A percentile compares a stretch with the other conserved stretches of the same genome.
These are phyloP conservation scores for Callipepla californica DNA, from an alignment of 2,113 vertebrate species.

Conservation along the genomic window DNA sequence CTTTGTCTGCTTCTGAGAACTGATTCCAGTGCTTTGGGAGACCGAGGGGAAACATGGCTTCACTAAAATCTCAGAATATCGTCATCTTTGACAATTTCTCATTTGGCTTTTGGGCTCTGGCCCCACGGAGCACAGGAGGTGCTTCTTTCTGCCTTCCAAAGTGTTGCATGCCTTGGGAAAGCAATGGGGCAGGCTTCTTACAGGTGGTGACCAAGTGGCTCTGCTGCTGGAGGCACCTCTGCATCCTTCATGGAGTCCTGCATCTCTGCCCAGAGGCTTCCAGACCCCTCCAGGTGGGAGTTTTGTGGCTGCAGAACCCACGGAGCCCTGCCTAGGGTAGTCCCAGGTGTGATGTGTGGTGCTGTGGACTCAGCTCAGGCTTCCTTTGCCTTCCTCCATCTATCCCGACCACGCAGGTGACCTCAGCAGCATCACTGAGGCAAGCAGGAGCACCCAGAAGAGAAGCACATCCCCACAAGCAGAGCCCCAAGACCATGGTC, in stretches of 20 bases:
- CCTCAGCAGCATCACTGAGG: neutral
- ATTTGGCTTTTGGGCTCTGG: neutral
- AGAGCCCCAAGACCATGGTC: neutral
- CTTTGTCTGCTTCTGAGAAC: neutral
- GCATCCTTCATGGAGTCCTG: neutral
- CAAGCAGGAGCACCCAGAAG: neutral
- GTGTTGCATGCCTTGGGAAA: neutral
- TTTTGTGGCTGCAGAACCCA: too few relatives aligned
- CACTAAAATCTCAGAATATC: neutral
- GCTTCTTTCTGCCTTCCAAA: neutral
- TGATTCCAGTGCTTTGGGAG: neutral
- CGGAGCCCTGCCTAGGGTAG: neutral
- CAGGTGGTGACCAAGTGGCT: neutral
- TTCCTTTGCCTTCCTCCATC: neutral
- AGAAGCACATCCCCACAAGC: neutral
- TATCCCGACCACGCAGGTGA: neutral
- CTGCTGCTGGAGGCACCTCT: neutral
- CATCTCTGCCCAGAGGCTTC: neutral
- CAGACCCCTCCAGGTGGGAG: neutral
- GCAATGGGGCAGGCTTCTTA: neutral
- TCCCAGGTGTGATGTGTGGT: neutral
- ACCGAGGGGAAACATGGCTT: rapidly evolving
- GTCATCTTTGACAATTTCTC: rapidly evolving
- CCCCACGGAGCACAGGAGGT: neutral
- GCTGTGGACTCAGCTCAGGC: neutral